A percentile compares a stretch with the other conserved stretches of the same genome.
These are phyloP conservation scores for Adrianichthys oophorus DNA, from an alignment of 2,797 vertebrate species.

Conservation along the genomic window DNA sequence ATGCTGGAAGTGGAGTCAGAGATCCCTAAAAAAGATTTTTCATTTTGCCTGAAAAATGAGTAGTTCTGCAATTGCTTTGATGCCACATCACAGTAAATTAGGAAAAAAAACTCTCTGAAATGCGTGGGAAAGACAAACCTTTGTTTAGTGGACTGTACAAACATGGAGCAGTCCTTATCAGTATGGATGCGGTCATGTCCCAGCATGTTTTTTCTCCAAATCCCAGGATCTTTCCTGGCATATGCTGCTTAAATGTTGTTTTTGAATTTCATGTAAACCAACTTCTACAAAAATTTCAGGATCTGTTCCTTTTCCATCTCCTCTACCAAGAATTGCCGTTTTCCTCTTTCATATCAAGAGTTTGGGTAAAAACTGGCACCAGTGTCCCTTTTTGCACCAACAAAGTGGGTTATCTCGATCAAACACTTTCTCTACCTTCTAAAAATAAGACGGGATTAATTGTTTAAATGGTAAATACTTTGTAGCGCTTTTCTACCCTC, in stretches of 20 bases:
- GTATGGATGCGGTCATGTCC: conserved; percentile 18
- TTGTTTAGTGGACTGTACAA: neutral
- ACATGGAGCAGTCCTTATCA: neutral
- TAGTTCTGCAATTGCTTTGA: too few species aligned
- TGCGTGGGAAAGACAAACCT: neutral
- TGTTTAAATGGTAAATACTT: conserved; percentile 49
- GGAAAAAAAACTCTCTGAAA: too few species aligned
- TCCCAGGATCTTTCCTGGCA: conserved; percentile 31
- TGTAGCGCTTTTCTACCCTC: too few species aligned
- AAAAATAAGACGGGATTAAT: conserved; percentile 78
- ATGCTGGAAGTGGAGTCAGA: too few species aligned
- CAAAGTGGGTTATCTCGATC: conserved; percentile 68
- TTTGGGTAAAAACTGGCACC: conserved; percentile 23
- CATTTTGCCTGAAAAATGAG: too few species aligned
- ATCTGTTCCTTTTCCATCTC: too few species aligned
- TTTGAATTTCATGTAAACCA: conserved; percentile 6
- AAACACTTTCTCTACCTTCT: conserved; percentile 55
- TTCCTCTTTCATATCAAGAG: conserved; percentile 20
- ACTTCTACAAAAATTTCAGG: too few species aligned
- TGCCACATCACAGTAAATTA: too few species aligned
- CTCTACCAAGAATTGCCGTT: neutral
- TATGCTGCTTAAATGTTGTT: conserved; percentile 22
- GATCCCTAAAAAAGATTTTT: too few species aligned
- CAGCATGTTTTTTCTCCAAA: conserved; percentile 20
- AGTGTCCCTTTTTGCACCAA: conserved; percentile 20